Evolutionary conservation across 1,140 invertebrate genomes (phyloP).

Genomic region (Dendrolimus punctatus): DNA sequence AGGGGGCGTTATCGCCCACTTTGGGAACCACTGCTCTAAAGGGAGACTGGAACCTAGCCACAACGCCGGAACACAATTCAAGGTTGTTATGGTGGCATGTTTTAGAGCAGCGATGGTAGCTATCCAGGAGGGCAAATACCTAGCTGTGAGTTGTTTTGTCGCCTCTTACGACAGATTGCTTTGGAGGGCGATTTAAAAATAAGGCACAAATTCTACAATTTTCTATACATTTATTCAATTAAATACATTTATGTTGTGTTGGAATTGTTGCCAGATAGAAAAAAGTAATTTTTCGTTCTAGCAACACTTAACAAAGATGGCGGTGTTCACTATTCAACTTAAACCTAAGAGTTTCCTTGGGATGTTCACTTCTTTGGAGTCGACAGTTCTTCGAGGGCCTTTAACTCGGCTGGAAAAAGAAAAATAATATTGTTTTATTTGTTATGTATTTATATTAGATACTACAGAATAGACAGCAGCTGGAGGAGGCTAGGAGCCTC

Average conservation of each 20-base stretch:
- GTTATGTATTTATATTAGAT: neutral
- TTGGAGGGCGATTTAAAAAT: no score
- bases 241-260: slow-evolving; percentile 34
- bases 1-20: no score
- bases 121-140: no score
- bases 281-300: slow-evolving; percentile 9
- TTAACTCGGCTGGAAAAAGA: slow-evolving; percentile 43
- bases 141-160: no score
- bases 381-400: slow-evolving; percentile 43
- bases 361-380: slow-evolving; percentile 29
- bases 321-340: slow-evolving; percentile 28
- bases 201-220: no score
- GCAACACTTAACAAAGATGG: slow-evolving; percentile 25
- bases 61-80: no score
- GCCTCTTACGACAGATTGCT: no score
- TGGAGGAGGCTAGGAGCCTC: no score
- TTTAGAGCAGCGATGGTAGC: no score
- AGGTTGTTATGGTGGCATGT: no score
- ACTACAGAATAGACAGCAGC: neutral
- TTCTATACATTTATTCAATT: slow-evolving; percentile 31
- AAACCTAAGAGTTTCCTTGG: slow-evolving; percentile 19
- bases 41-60: no score
- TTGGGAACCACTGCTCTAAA: no score
- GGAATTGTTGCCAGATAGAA: slow-evolving; percentile 26
- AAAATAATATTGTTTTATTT: slow-evolving; percentile 9